phyloP scores from a whole-genome alignment of 1,140 invertebrate genomes.

The Aphaenogaster rudis region DNA sequence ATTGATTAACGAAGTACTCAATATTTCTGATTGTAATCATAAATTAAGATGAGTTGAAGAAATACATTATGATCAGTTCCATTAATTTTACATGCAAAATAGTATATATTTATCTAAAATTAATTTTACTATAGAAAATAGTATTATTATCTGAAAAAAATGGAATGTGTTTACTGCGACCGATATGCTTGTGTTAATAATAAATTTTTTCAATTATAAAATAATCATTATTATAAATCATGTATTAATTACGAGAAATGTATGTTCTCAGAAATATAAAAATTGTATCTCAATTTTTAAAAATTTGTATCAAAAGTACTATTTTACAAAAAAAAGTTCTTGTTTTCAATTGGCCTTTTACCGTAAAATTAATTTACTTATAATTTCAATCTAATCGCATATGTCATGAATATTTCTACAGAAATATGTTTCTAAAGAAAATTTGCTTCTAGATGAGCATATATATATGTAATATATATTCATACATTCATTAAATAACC shows the following conservation, averaged over 20 bases:
- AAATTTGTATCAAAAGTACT: slow-evolving; percentile 1
- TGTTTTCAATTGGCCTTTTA: background rate
- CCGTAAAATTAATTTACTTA: slow-evolving; percentile 36
- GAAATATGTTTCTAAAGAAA: background rate
- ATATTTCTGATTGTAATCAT: slow-evolving; percentile 15
- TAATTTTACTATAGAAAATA: background rate
- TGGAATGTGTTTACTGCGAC: background rate
- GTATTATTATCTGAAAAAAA: background rate
- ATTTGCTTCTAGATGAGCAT: slow-evolving; percentile 5
- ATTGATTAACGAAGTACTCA: slow-evolving; percentile 15
- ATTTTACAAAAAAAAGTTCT: background rate
- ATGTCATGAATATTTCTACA: slow-evolving; percentile 2
- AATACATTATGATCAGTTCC: background rate
- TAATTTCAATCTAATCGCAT: slow-evolving; percentile 17
- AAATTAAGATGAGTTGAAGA: slow-evolving; percentile 13
- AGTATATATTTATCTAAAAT: background rate
- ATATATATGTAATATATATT: slow-evolving; percentile 2
- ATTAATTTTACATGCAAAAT: slow-evolving; percentile 15
- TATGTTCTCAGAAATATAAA: background rate
- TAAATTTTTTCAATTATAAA: background rate
- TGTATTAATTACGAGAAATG: background rate
- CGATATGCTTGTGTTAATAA: background rate
- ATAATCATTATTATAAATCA: slow-evolving; percentile 2
- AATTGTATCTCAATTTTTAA: slow-evolving; percentile 2
- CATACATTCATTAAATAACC: slow-evolving; percentile 8